phyloP scores from a whole-genome alignment of 2,113 vertebrate species.

The Stercorarius parasiticus region DNA sequence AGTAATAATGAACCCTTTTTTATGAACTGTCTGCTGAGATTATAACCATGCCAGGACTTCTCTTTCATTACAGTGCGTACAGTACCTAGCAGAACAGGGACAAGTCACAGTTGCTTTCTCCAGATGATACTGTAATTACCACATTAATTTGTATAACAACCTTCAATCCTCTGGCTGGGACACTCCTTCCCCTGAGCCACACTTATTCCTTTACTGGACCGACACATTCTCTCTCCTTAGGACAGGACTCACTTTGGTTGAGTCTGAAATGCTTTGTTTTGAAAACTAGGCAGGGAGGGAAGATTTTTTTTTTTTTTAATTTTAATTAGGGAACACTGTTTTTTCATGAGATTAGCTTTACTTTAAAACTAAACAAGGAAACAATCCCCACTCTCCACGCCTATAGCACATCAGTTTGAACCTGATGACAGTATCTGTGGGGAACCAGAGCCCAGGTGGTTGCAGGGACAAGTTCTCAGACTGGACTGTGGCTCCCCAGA shows the following conservation, averaged over 20 bases:
- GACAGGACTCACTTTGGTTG: background rate
- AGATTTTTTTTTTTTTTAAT: background rate
- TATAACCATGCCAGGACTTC: background rate
- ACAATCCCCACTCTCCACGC: background rate
- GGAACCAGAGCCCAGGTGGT: background rate
- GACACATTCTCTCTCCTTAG: background rate
- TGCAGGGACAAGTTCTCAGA: background rate
- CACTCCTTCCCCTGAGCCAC: slow-evolving; percentile 30
- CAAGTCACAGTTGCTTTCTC: slow-evolving; percentile 61
- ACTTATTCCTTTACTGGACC: slow-evolving; percentile 12
- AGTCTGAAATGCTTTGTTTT: background rate
- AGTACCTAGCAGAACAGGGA: slow-evolving; percentile 28
- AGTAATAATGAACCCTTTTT: background rate
- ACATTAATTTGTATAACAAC: slow-evolving; percentile 66
- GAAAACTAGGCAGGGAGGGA: rapidly evolving
- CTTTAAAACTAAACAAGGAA: background rate
- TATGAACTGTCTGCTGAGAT: slow-evolving; percentile 2
- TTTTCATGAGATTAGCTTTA: background rate
- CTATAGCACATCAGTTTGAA: background rate
- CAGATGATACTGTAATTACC: slow-evolving; percentile 64
- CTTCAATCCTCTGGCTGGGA: slow-evolving; percentile 52
- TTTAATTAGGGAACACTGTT: background rate
- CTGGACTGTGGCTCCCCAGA: background rate
- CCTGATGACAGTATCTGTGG: background rate
- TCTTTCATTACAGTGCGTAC: background rate